Conservation (phyloP, 2,888 invertebrate species). For the Lepidochitona cinerea region DNA sequence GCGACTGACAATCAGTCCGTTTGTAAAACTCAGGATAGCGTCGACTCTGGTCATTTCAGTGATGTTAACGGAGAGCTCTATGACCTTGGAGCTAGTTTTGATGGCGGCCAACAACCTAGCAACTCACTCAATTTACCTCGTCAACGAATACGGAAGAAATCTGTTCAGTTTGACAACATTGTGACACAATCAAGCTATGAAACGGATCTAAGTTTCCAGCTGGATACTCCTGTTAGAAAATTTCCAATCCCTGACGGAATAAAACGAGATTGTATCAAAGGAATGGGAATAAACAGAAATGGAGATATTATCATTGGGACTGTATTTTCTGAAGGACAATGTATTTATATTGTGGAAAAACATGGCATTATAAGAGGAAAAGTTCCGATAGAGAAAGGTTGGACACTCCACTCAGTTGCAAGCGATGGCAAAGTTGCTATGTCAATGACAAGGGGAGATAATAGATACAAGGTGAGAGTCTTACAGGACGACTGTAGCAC, state of each 20-base stretch:
- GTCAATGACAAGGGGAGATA: slow-evolving; percentile 52
- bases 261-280: slow-evolving; percentile 54
- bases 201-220: slow-evolving; percentile 1
- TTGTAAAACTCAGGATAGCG: neutral
- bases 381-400: slow-evolving; percentile 46
- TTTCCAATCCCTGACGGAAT: slow-evolving; percentile 48
- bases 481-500: slow-evolving; percentile 51
- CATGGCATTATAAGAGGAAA: slow-evolving; percentile 56
- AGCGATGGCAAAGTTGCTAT: slow-evolving; percentile 57
- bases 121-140: neutral
- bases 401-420: slow-evolving; percentile 56
- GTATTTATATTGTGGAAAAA: slow-evolving; percentile 55
- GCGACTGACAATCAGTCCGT: neutral
- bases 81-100: neutral
- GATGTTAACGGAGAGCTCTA: neutral
- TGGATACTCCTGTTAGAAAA: slow-evolving; percentile 44
- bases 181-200: neutral
- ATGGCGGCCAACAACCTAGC: neutral
- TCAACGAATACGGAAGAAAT: neutral
- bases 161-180: neutral
- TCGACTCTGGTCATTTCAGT: neutral
- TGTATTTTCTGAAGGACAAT: slow-evolving; percentile 36
- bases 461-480: slow-evolving; percentile 59
- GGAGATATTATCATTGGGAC: slow-evolving; percentile 59
- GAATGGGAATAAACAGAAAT: slow-evolving; percentile 48